Conservation (phyloP, 2,113 vertebrate genomes). For the Sarotherodon lohbergeri region DNA sequence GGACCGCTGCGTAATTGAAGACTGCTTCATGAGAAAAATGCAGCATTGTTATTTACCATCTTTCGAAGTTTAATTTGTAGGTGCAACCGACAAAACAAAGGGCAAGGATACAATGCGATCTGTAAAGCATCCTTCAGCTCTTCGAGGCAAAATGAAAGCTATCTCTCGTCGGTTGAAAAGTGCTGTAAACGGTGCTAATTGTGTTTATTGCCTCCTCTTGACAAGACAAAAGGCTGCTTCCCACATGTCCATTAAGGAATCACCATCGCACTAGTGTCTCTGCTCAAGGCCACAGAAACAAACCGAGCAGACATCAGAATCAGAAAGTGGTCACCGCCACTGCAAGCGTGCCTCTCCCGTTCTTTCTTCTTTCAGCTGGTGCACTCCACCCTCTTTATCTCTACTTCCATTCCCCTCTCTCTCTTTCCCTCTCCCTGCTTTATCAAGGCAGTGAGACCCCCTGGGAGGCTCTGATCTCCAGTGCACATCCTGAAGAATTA, state of each 20-base stretch:
- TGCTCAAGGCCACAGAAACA: conserved; percentile 22
- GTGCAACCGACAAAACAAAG: neutral
- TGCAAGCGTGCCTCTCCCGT: neutral
- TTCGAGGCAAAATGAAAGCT: neutral
- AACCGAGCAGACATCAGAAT: conserved; percentile 2
- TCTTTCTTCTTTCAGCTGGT: neutral
- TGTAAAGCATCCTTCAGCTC: neutral
- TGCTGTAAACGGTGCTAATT: conserved; percentile 6
- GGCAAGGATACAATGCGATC: neutral
- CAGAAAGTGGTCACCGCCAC: neutral
- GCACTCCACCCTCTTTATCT: conserved; percentile 44
- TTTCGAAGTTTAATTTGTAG: neutral
- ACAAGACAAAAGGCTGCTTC: neutral
- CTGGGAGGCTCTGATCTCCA: conserved; percentile 72
- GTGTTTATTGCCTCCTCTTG: neutral
- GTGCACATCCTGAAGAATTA: conserved; percentile 77
- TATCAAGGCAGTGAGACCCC: conserved; percentile 54
- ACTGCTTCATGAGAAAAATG: neutral
- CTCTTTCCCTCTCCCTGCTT: conserved; percentile 9
- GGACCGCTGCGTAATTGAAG: neutral
- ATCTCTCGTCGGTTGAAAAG: neutral
- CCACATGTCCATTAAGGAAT: conserved; percentile 8
- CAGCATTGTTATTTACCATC: neutral
- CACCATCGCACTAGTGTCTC: neutral
- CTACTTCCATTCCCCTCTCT: neutral